Evolutionary conservation across 2,888 invertebrate genomes (phyloP).

Genomic region (Cheilosia pagana): DNA sequence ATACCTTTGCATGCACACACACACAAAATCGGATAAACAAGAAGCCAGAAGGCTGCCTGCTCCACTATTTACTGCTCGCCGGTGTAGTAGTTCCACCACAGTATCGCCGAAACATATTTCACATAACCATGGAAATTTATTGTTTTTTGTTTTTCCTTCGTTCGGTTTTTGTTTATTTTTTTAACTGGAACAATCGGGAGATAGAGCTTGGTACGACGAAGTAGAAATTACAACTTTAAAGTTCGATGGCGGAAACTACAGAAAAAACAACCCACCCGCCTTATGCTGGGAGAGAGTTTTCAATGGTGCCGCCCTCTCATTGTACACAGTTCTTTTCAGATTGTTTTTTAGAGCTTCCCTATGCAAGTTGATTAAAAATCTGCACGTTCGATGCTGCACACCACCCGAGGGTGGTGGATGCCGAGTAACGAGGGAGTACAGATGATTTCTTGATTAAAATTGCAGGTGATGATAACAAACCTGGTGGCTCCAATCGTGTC

Average conservation of each 20-base stretch:
- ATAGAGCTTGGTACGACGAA: not conserved
- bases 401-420: not conserved
- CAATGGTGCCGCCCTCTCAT: not conserved
- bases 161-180: constrained; percentile 5
- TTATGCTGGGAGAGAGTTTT: not conserved
- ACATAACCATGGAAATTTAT: constrained; percentile 52
- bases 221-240: constrained; percentile 58
- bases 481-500: constrained; percentile 47
- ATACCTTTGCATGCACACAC: constrained; percentile 25
- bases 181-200: constrained; percentile 15
- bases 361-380: constrained; percentile 71
- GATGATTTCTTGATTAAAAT: constrained; percentile 75
- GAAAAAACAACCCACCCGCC: not conserved
- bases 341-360: constrained; percentile 20
- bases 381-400: constrained; percentile 49
- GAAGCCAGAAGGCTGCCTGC: constrained; percentile 42
- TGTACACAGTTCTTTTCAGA: constrained; percentile 9
- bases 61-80: constrained; percentile 32
- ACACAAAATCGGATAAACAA: constrained; percentile 56
- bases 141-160: constrained; percentile 13
- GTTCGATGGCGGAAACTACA: constrained; percentile 16
- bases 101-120: constrained; percentile 58
- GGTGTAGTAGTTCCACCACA: constrained; percentile 1
- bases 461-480: constrained; percentile 73
- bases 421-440: constrained; percentile 13